A percentile compares a stretch with the other conserved stretches of the same genome.
Conservation (phyloP, 2,113 vertebrate genomes). For the Bettongia penicillata region DNA sequence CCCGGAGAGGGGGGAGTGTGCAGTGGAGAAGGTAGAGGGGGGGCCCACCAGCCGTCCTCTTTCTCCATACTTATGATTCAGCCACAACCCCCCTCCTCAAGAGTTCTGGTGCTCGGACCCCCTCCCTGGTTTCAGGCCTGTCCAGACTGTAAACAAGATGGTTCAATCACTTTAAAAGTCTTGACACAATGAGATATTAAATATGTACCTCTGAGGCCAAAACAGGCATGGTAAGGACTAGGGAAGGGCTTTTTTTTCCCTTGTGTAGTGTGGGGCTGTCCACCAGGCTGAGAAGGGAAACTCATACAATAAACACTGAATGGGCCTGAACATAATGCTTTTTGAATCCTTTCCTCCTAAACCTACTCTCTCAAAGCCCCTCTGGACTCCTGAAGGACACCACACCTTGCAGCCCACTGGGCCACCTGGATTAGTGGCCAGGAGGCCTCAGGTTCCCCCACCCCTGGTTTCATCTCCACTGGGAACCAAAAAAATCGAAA, state of each 20-base stretch:
- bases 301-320: neutral
- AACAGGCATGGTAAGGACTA: neutral
- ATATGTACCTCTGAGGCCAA: neutral
- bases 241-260: neutral
- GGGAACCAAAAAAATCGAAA: slow-evolving; percentile 59
- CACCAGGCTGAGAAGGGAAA: neutral
- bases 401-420: slow-evolving; percentile 49
- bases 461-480: slow-evolving; percentile 16
- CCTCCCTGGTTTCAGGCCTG: neutral
- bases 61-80: slow-evolving; percentile 39
- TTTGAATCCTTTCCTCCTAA: neutral
- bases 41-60: neutral
- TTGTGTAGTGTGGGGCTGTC: neutral
- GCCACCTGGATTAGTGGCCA: slow-evolving; percentile 17
- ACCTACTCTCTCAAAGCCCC: neutral
- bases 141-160: neutral
- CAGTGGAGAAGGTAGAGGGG: neutral
- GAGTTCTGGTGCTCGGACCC: neutral
- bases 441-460: too few species aligned
- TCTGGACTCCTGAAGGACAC: slow-evolving; percentile 52
- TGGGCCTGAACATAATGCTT: neutral
- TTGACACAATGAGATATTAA: neutral
- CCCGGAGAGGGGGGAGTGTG: neutral
- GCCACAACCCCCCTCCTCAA: neutral
- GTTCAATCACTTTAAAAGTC: neutral